phyloP scores from a whole-genome alignment of 2,888 invertebrate genomes.

The Dynastes hyllus region DNA sequence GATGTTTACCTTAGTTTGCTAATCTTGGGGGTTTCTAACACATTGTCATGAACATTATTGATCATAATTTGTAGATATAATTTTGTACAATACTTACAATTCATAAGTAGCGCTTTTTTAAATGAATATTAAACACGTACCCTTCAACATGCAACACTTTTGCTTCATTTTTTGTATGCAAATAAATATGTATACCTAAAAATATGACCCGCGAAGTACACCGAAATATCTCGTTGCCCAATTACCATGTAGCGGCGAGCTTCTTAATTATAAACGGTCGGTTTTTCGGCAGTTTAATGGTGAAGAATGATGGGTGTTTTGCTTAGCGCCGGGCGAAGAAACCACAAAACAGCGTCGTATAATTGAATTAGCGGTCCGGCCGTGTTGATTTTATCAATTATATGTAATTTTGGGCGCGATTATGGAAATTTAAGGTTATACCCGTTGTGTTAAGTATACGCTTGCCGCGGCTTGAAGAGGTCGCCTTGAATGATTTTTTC shows the following conservation, averaged over 20 bases:
- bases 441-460: conserved; percentile 1
- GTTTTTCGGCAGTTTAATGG: neutral
- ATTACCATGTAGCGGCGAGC: conserved; percentile 10
- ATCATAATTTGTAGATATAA: too few species aligned
- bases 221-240: neutral
- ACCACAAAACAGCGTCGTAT: neutral
- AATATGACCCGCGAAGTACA: neutral
- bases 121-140: neutral
- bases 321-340: neutral
- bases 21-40: too few species aligned
- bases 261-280: conserved; percentile 14
- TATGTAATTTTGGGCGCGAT: conserved; percentile 33
- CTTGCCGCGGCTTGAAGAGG: neutral
- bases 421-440: conserved; percentile 30
- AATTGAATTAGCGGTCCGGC: conserved; percentile 33
- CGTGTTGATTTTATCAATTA: conserved; percentile 37
- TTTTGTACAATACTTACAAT: too few species aligned
- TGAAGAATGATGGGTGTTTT: neutral
- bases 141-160: too few species aligned
- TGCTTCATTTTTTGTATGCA: neutral
- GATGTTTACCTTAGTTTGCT: too few species aligned
- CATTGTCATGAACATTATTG: too few species aligned
- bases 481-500: neutral
- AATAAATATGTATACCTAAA: neutral
- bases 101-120: neutral